Conservation (phyloP, 2,888 invertebrate species). For the Halocaridina rubra region DNA sequence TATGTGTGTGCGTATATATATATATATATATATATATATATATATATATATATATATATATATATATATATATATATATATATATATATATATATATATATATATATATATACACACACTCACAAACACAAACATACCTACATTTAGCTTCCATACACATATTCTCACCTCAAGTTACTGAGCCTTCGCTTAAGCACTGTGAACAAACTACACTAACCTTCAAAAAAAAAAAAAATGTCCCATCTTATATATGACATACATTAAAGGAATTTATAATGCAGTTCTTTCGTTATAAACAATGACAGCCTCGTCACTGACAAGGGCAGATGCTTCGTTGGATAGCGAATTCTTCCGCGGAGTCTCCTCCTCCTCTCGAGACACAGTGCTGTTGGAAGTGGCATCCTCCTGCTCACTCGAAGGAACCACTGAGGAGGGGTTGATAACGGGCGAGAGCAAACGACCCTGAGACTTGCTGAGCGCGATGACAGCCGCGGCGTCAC, state of each 20-base stretch:
- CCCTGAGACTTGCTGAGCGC: slow-evolving; percentile 78
- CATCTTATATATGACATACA: too few species aligned
- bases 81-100: too few species aligned
- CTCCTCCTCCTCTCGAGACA: background rate
- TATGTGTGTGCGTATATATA: too few species aligned
- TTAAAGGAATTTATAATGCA: slow-evolving; percentile 79
- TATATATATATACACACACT: background rate
- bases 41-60: too few species aligned
- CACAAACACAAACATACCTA: background rate
- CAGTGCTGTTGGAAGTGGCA: background rate
- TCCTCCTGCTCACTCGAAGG: background rate
- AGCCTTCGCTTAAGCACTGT: background rate
- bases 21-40: too few species aligned
- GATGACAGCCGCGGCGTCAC: slow-evolving; percentile 83
- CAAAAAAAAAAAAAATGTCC: background rate
- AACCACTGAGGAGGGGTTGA: background rate
- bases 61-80: too few species aligned
- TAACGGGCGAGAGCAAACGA: slow-evolving; percentile 27
- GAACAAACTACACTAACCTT: background rate
- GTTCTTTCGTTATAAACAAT: slow-evolving; percentile 86
- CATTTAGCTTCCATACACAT: background rate
- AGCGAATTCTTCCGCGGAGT: background rate
- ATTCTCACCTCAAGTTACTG: background rate
- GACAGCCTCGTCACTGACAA: slow-evolving; percentile 82
- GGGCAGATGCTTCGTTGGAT: slow-evolving; percentile 73